These are phyloP conservation scores for Burhinus oedicnemus DNA, from an alignment of 2,113 vertebrate species.

Conservation along the genomic window DNA sequence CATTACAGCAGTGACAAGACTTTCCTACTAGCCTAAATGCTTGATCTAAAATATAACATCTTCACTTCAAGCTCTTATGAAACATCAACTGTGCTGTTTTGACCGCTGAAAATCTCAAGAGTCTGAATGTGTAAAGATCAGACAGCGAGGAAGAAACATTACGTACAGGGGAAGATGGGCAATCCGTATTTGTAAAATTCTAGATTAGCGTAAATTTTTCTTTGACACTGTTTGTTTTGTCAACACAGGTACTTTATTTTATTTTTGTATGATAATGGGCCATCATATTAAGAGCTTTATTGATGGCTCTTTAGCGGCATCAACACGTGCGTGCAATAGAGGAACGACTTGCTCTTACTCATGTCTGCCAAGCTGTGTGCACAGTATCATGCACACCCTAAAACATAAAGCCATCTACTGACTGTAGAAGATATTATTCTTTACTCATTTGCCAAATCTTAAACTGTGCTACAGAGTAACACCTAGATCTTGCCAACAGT, in stretches of 20 bases:
- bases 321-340: neutral
- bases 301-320: neutral
- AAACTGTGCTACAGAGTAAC: neutral
- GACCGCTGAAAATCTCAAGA: neutral
- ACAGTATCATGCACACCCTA: neutral
- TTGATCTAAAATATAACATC: neutral
- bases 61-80: neutral
- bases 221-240: neutral
- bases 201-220: accelerated
- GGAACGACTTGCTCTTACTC: neutral
- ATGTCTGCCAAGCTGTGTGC: neutral
- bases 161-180: accelerated
- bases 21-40: neutral
- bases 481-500: neutral
- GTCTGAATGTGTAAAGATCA: neutral
- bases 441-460: neutral
- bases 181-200: neutral
- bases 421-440: neutral
- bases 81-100: neutral
- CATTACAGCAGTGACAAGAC: neutral
- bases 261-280: neutral
- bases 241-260: neutral
- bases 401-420: neutral
- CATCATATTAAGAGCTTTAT: neutral
- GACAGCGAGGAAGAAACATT: neutral